A percentile compares a stretch with the other conserved stretches of the same genome.
Conservation (phyloP, 2,888 invertebrate species). For the Eutolmus rufibarbis region DNA sequence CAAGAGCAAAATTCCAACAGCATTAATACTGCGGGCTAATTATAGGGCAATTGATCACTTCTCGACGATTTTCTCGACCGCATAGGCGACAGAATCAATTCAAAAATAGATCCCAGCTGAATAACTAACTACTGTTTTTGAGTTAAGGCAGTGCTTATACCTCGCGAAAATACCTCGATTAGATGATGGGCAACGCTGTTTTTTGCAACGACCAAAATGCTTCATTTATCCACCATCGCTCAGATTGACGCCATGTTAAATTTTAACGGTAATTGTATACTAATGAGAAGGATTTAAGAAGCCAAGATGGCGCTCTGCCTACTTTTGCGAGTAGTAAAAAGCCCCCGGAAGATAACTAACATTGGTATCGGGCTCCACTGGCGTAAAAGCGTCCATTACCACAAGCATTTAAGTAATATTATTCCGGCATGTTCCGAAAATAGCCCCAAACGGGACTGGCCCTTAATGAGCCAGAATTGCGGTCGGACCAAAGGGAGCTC, state of each 20-base stretch:
- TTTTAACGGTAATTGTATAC: neutral
- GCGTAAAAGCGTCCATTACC: neutral
- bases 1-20: slow-evolving; percentile 14
- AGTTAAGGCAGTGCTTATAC: neutral
- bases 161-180: neutral
- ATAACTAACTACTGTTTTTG: slow-evolving; percentile 3
- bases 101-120: slow-evolving; percentile 17
- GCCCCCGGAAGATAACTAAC: neutral
- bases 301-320: neutral
- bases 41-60: slow-evolving; percentile 48
- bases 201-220: neutral
- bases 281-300: neutral
- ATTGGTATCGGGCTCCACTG: neutral
- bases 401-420: slow-evolving; percentile 8
- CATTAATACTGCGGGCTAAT: slow-evolving; percentile 43
- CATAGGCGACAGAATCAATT: slow-evolving; percentile 1
- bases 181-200: too few relatives aligned
- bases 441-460: slow-evolving; percentile 6
- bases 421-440: slow-evolving; percentile 5
- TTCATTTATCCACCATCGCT: neutral
- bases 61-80: slow-evolving; percentile 41
- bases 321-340: neutral
- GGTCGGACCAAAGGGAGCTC: neutral
- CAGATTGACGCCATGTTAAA: neutral
- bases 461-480: neutral